Evolutionary conservation across 2,797 vertebrate species (phyloP).

Genomic region (Melanotaenia nigrans): DNA sequence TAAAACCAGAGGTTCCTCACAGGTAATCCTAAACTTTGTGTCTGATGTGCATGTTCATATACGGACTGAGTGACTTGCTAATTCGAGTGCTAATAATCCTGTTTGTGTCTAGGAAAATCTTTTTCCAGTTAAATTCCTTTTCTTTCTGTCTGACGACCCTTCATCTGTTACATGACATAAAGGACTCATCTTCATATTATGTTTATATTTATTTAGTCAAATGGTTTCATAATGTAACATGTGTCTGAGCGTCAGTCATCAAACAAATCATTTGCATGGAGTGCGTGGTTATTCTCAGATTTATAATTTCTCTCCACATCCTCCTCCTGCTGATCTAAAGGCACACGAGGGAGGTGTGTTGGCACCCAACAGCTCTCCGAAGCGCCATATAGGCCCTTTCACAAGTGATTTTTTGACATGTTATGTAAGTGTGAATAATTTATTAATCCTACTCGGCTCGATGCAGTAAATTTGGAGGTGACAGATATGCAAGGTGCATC

Average conservation of each 20-base stretch:
- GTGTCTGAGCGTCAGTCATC: not conserved
- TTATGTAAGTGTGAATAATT: constrained; percentile 9
- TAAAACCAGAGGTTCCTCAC: not conserved
- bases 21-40: not conserved
- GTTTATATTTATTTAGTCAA: not conserved
- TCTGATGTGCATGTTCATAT: not conserved
- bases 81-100: not conserved
- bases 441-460: not conserved
- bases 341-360: not conserved
- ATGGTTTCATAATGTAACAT: not conserved
- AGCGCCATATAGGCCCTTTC: not conserved
- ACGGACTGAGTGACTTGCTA: not conserved
- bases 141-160: not conserved
- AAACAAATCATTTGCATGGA: constrained; percentile 21
- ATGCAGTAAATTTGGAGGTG: constrained; percentile 4
- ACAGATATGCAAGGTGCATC: not conserved
- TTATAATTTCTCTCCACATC: constrained; percentile 2
- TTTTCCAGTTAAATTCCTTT: not conserved
- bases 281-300: not conserved
- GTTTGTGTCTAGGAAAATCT: not conserved
- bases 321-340: constrained; percentile 13
- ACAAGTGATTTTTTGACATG: not conserved
- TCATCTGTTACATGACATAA: not conserved
- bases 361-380: not conserved
- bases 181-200: not conserved